Evolutionary conservation across 2,113 vertebrate species (phyloP).

Genomic region (Psittacula cyanocephala): DNA sequence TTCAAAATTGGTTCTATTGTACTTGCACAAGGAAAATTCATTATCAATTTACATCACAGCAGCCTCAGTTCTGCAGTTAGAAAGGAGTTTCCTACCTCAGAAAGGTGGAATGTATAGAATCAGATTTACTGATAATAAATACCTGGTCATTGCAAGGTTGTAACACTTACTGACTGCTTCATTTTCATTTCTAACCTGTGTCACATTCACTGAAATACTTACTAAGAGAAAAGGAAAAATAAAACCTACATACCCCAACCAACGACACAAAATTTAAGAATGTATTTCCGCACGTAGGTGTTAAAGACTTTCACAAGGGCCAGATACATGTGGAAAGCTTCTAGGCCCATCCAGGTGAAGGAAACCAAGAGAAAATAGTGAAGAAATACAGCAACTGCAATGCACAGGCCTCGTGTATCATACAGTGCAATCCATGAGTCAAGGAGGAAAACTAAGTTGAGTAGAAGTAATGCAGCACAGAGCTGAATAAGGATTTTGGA

Average conservation of each 20-base stretch:
- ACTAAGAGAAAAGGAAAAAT: not conserved
- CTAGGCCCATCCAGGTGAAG: conserved; percentile 97
- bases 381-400: conserved; percentile 89
- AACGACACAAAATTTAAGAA: conserved; percentile 89
- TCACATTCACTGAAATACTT: not conserved
- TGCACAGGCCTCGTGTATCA: conserved; percentile 78
- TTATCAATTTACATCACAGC: not conserved
- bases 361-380: conserved; percentile 96
- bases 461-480: conserved; percentile 85
- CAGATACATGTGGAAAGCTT: conserved; percentile 97
- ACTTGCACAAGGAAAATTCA: not conserved
- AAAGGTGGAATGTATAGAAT: not conserved
- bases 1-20: not conserved
- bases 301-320: conserved; percentile 94
- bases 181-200: not conserved
- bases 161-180: not conserved
- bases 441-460: conserved; percentile 89
- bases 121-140: not conserved
- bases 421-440: conserved; percentile 90
- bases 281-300: conserved; percentile 88
- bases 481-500: conserved; percentile 96
- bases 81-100: not conserved
- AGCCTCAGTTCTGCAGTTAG: not conserved
- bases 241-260: conserved; percentile 89
- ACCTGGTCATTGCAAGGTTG: not conserved